phyloP scores from a whole-genome alignment of 2,113 vertebrate genomes.

The Tamias sibiricus region DNA sequence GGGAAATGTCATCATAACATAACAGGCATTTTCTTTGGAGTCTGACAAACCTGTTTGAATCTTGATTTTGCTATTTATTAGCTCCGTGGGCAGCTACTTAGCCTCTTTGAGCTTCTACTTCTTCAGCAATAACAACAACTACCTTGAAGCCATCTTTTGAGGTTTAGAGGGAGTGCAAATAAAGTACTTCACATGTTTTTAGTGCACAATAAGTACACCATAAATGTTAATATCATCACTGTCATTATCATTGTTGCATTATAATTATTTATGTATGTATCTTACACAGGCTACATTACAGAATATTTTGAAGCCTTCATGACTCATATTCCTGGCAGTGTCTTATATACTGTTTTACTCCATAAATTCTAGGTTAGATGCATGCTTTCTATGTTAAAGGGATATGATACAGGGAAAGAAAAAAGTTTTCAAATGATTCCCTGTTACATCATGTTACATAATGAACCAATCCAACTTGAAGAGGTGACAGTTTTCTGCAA shows the following conservation, averaged over 20 bases:
- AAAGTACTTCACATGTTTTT: background rate
- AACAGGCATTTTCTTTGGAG: constrained; percentile 20
- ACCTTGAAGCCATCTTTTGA: constrained; percentile 18
- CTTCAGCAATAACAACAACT: constrained; percentile 45
- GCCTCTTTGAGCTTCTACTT: constrained; percentile 37
- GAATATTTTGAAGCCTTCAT: background rate
- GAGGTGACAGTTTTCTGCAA: background rate
- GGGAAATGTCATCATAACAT: constrained; percentile 33
- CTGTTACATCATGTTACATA: background rate
- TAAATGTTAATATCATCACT: background rate
- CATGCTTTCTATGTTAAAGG: background rate
- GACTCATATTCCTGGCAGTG: background rate
- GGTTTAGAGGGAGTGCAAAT: background rate
- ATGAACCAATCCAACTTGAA: background rate
- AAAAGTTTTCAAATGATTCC: background rate
- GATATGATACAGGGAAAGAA: background rate
- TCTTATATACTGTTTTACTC: background rate
- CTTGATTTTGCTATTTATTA: constrained; percentile 60
- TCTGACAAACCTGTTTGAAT: constrained; percentile 53
- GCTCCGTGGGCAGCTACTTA: constrained; percentile 48
- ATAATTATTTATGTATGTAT: background rate
- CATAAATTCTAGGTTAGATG: background rate
- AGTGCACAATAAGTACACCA: background rate
- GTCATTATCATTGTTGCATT: background rate
- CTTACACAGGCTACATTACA: background rate